These are phyloP conservation scores for Pseudorhiza aurosa DNA, from an alignment of 30 jellyfish, hydroid and myxozoan species.

Conservation along the genomic window DNA sequence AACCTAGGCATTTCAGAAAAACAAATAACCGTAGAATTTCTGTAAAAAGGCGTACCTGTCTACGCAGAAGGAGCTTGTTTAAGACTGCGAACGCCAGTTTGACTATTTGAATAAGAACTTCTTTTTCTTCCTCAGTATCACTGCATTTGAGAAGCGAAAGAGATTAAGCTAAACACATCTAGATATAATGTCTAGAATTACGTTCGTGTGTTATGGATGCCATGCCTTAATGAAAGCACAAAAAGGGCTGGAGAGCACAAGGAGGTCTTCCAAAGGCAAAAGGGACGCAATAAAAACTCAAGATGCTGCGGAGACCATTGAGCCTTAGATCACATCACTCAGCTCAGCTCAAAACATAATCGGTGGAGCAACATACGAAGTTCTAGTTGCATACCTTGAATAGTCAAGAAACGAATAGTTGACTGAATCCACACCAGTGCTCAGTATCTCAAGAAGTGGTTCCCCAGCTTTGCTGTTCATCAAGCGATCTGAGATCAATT, in stretches of 20 bases:
- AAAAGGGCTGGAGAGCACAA: too few relatives aligned
- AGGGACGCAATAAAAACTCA: background rate
- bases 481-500: constrained; percentile 39
- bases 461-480: constrained; percentile 76
- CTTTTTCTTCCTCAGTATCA: background rate
- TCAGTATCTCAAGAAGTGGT: constrained; percentile 45
- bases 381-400: constrained; percentile 17
- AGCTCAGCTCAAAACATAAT: background rate
- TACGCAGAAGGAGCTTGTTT: constrained; percentile 42
- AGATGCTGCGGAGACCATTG: background rate
- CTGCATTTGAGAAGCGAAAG: background rate
- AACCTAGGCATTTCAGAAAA: too few relatives aligned
- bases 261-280: too few relatives aligned
- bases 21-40: too few relatives aligned
- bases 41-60: constrained; percentile 32
- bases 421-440: constrained; percentile 71
- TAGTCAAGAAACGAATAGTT: background rate
- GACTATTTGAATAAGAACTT: constrained; percentile 45
- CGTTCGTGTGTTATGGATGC: too few relatives aligned
- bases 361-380: background rate
- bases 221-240: too few relatives aligned
- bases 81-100: constrained; percentile 75
- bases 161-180: too few relatives aligned
- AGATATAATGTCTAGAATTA: too few relatives aligned
- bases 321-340: background rate